These are phyloP conservation scores for Sinelater perroti DNA, from an alignment of 2,888 invertebrate species.

Conservation along the genomic window DNA sequence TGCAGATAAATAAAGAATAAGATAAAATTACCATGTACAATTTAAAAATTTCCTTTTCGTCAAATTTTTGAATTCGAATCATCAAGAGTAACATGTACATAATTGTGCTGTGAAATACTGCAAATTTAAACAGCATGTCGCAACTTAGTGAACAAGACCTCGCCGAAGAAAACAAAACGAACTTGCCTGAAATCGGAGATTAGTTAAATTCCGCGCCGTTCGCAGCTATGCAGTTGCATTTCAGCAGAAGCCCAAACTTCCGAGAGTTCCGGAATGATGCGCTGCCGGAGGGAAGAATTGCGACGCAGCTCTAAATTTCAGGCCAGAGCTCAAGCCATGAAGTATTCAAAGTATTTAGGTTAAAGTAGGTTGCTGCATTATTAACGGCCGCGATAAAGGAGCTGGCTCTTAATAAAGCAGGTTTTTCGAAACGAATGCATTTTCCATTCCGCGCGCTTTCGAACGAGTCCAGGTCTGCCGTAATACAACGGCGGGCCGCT, in stretches of 20 bases:
- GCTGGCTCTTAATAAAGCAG: slow-evolving; percentile 4
- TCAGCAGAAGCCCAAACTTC: background rate
- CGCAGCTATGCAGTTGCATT: background rate
- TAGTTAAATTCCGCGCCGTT: no score
- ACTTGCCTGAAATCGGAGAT: background rate
- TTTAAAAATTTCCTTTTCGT: no score
- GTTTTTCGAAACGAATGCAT: background rate
- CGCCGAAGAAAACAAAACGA: background rate
- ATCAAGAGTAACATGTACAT: no score
- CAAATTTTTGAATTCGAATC: no score
- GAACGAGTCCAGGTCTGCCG: no score
- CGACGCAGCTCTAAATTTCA: background rate
- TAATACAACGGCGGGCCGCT: no score
- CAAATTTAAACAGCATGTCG: background rate
- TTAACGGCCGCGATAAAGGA: background rate
- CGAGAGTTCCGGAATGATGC: background rate
- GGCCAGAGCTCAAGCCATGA: background rate
- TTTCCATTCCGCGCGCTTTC: no score
- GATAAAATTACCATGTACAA: no score
- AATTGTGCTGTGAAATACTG: no score
- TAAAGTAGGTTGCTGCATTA: background rate
- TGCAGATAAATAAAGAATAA: no score
- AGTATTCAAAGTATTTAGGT: slow-evolving; percentile 15
- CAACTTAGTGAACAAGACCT: background rate
- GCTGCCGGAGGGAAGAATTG: background rate